Base-by-base conservation (phyloP, 2,113 vertebrate species). In the Coregonus clupeaformis region DNA sequence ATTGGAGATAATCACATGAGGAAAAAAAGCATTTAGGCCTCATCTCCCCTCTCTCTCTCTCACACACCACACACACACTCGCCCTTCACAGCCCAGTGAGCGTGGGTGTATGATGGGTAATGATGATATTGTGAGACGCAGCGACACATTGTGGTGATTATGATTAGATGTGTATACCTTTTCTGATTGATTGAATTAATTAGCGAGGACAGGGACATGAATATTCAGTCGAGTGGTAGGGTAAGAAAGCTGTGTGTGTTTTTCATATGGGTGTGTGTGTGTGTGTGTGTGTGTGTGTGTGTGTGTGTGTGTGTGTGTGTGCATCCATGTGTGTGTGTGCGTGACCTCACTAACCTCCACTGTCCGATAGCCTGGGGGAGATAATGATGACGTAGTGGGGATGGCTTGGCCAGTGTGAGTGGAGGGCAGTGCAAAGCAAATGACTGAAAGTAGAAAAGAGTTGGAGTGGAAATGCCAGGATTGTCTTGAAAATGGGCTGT, bases 101-200 rank as follows among this genome's bases (percentile, higher is more conserved):
- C 80, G 71, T 73, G 36, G 52, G 75, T 72, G 71, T n/a, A 25
- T 62, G 60, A 71, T 70, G 59, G 82, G 76, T 78, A 73, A 80
- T 71, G 79, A 83, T 86, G 77, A 70, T 76, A 72, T 80, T 49
- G 79, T 69, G 77, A 80, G 84, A 89, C 77, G 76, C 3, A 7
- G 72, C 83, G 81, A 82, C 82, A 76, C 62, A 62, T 79, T 63
- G 62, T 52, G 81, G 62, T 30, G 81, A 80, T 88, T 78, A 64
- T 81, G 77, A 89, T 85, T 75, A 78, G 75, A 27, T 27, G 24
- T 52, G 70, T 76, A 70, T 80, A 84, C 82, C 75, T 84, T 86
- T 81, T 4, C 70, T 80, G 79, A 88, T 87, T 80, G 81, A 88
- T 86, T 82, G 71, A 67, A 86, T 85, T 84, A 84, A 89, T 88